phyloP scores from a whole-genome alignment of 2,888 invertebrate species.

The Thera britannica region DNA sequence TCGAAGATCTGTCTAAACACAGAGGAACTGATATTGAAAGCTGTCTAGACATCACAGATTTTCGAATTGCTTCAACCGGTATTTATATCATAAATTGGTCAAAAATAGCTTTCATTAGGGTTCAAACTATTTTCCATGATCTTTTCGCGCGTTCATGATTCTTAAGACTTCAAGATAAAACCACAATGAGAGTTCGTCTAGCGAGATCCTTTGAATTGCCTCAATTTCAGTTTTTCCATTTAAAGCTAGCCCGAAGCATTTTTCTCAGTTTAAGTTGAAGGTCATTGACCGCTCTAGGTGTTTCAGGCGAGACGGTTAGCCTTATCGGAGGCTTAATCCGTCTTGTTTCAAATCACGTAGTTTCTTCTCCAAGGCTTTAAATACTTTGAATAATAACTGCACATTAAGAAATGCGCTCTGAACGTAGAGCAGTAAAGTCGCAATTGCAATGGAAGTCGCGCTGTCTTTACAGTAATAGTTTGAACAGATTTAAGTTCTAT shows the following conservation, averaged over 20 bases:
- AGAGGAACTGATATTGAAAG: not conserved
- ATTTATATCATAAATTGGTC: not conserved
- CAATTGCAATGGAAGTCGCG: slow-evolving; percentile 10
- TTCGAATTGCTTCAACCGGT: not conserved
- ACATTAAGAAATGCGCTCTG: slow-evolving; percentile 22
- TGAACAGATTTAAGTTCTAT: slow-evolving; percentile 29
- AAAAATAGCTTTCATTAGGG: not conserved
- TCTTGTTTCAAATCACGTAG: slow-evolving; percentile 38
- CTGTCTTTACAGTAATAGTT: slow-evolving; percentile 12
- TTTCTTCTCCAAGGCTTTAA: slow-evolving; percentile 33
- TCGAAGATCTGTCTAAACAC: not conserved
- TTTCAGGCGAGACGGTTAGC: slow-evolving; percentile 28
- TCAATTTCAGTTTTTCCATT: slow-evolving; percentile 17
- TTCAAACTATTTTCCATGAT: not conserved
- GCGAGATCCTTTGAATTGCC: not conserved
- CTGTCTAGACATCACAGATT: not conserved
- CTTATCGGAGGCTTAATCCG: slow-evolving; percentile 38
- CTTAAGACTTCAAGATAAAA: slow-evolving; percentile 7
- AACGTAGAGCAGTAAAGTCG: slow-evolving; percentile 6
- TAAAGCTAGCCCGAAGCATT: slow-evolving; percentile 14
- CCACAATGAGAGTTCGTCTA: slow-evolving; percentile 13
- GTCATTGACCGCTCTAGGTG: slow-evolving; percentile 23
- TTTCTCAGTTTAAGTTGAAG: slow-evolving; percentile 13
- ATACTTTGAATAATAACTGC: slow-evolving; percentile 31
- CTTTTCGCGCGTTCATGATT: not conserved